phyloP scores from a whole-genome alignment of 2,888 invertebrate genomes.

The Polia nebulosa region DNA sequence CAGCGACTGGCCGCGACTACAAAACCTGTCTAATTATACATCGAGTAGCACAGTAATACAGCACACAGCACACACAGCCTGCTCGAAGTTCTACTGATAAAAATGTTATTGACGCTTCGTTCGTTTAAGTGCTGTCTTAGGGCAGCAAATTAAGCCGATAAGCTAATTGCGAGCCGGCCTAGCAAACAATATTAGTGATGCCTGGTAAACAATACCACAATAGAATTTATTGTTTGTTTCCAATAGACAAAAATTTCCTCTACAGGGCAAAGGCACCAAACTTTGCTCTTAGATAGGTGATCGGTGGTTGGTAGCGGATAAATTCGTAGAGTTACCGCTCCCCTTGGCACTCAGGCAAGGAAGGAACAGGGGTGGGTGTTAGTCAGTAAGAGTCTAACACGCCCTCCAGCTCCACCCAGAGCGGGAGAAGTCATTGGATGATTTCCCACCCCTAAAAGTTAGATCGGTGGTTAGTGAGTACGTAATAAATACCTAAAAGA shows the following conservation, averaged over 20 bases:
- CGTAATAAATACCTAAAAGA: too few species aligned
- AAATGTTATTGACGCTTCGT: conserved; percentile 46
- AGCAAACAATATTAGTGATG: conserved; percentile 28
- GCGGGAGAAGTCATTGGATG: too few species aligned
- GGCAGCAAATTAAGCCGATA: conserved; percentile 28
- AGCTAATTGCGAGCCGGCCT: conserved; percentile 11
- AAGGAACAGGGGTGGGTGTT: too few species aligned
- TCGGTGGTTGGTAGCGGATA: too few species aligned
- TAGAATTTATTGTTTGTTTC: conserved; percentile 2
- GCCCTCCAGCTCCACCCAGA: too few species aligned
- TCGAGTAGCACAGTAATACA: conserved; percentile 25
- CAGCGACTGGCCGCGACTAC: conserved; percentile 51
- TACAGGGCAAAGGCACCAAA: neutral
- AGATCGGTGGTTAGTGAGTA: too few species aligned
- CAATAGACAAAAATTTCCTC: conserved; percentile 5
- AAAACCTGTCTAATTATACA: conserved; percentile 71
- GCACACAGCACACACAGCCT: conserved; percentile 2
- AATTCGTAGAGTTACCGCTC: too few species aligned
- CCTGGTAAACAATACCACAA: conserved; percentile 14
- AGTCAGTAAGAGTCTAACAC: too few species aligned
- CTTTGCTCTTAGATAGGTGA: too few species aligned
- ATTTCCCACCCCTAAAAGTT: too few species aligned
- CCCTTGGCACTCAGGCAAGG: too few species aligned
- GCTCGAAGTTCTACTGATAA: conserved; percentile 56
- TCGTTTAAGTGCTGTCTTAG: conserved; percentile 13